Base-by-base conservation (phyloP, 2,888 invertebrate species). In the Tethea ocularis region DNA sequence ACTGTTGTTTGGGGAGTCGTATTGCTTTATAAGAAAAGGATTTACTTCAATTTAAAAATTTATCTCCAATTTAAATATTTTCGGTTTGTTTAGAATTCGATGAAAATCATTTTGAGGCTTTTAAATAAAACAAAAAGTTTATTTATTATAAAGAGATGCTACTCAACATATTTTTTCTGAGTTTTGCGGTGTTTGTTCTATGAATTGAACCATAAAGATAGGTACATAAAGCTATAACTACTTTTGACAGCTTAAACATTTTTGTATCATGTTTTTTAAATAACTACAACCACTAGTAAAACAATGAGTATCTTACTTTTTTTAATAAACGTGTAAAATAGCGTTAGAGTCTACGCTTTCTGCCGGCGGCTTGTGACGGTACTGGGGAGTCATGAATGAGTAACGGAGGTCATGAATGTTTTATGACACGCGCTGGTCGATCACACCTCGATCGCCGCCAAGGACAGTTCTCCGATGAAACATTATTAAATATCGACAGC, bases 381-480 rank as follows among this genome's bases (percentile, higher is more conserved):
- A 73, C 75, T 74, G 79, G 80, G 75, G 77, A 75, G 78, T 78
- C 85, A 86, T 91, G 88, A 91, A 91, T 91, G 87, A 87, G 81
- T 89, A 88, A 89, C 80, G 78, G 72, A 70, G 75, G 72, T 77
- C 84, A 86, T 91, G 89, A 91, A 91, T 91, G 80, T 89, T 91
- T 89, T 87, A 91, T 83, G 80, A 84, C 82, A 75, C 78, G 74
- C 65, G 67, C 70, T 75, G 79, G 78, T 80, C 82, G 82, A 84
- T 85, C 79, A 72, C 77, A 77, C 74, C 69, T 72, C 70, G 66
- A 71, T 74, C 58, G 62, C 46, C 46, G 46, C 61, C 64, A 69
- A 69, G 68, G 71, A 66, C 72, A 69, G 56, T 59, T 61, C 59
- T 56, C 66, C 66, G 61, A 56, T 58, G 66, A 33, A 24, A 20